Evolutionary conservation across 2,888 invertebrate genomes (phyloP).

Genomic region (Monopis laevigella): DNA sequence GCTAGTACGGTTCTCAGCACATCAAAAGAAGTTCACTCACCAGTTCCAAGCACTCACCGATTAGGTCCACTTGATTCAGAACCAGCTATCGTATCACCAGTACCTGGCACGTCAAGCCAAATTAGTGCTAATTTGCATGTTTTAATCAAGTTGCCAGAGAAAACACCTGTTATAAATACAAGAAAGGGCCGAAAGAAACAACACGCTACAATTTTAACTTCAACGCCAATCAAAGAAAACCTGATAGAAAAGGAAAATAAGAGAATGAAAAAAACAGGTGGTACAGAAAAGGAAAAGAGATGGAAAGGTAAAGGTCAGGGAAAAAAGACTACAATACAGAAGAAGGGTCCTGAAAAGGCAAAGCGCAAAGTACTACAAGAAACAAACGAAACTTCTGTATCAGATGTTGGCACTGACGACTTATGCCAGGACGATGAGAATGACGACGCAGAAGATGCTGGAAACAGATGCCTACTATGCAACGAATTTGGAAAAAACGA

Average conservation of each 20-base stretch:
- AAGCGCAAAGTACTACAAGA: conserved; percentile 21
- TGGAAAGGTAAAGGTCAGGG: neutral
- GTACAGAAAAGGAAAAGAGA: conserved; percentile 16
- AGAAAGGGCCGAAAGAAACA: too few relatives aligned
- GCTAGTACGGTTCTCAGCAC: conserved; percentile 22
- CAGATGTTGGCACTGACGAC: conserved; percentile 15
- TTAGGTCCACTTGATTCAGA: too few relatives aligned
- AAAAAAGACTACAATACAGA: conserved; percentile 18
- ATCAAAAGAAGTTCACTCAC: conserved; percentile 23
- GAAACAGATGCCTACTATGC: neutral
- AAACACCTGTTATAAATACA: too few relatives aligned
- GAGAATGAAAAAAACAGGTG: conserved; percentile 18
- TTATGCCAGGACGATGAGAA: conserved; percentile 7
- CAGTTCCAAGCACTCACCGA: too few relatives aligned
- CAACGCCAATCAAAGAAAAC: too few relatives aligned
- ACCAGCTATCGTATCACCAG: too few relatives aligned
- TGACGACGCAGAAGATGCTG: conserved; percentile 1
- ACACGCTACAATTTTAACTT: too few relatives aligned
- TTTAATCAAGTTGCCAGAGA: too few relatives aligned
- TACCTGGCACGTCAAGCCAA: too few relatives aligned
- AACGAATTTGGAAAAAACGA: neutral
- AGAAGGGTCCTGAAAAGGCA: conserved; percentile 17
- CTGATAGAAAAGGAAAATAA: conserved; percentile 21
- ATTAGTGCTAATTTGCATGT: too few relatives aligned
- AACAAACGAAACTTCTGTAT: conserved; percentile 17